Evolutionary conservation across 1,140 invertebrate genomes (phyloP).

Genomic region (Antheraea pernyi): DNA sequence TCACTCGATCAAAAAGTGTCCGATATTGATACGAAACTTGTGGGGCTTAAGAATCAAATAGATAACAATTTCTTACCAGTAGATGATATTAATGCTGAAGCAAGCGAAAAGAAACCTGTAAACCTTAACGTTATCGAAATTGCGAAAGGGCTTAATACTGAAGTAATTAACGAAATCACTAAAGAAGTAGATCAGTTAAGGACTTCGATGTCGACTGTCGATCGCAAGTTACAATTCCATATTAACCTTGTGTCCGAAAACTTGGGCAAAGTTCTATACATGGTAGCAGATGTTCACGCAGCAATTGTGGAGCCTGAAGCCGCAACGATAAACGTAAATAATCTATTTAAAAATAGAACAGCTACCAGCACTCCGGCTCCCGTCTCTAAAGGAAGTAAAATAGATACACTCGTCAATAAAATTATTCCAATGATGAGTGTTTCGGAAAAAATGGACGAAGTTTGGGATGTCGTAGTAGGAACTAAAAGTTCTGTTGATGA

Average conservation of each 20-base stretch:
- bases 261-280: constrained; percentile 86
- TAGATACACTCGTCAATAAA: constrained; percentile 87
- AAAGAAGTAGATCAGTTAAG: constrained; percentile 87
- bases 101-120: constrained; percentile 90
- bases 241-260: constrained; percentile 91
- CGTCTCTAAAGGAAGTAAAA: constrained; percentile 83
- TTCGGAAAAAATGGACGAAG: constrained; percentile 93
- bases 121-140: constrained; percentile 89
- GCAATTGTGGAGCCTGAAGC: constrained; percentile 86
- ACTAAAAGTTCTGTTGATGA: constrained; percentile 92
- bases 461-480: constrained; percentile 92
- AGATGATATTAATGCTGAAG: constrained; percentile 90
- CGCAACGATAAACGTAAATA: constrained; percentile 71
- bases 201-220: constrained; percentile 87
- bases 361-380: constrained; percentile 79
- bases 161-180: constrained; percentile 87
- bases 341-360: constrained; percentile 70
- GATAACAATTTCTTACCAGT: constrained; percentile 89
- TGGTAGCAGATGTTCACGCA: constrained; percentile 89
- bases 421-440: constrained; percentile 91
- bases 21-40: constrained; percentile 88
- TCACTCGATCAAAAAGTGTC: constrained; percentile 90
- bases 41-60: constrained; percentile 88
- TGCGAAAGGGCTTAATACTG: constrained; percentile 87
- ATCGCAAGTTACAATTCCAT: constrained; percentile 91